A percentile compares a stretch with the other conserved stretches of the same genome.
Evolutionary conservation across 2,888 invertebrate genomes (phyloP).

Genomic region (Ornithoptera priamus): DNA sequence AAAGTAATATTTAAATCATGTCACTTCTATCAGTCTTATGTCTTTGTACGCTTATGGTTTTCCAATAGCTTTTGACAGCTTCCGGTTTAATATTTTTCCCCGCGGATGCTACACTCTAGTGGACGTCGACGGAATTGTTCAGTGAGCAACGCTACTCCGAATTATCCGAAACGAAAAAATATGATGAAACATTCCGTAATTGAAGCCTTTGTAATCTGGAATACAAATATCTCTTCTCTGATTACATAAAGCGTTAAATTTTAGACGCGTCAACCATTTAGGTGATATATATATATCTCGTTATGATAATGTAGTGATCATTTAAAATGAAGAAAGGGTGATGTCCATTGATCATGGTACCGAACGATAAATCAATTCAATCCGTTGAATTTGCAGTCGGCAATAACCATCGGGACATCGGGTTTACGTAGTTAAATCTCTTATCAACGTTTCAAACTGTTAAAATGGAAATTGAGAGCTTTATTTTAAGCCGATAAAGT

Average conservation of each 20-base stretch:
- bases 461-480: neutral
- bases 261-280: too few relatives aligned
- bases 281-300: too few relatives aligned
- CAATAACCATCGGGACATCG: too few relatives aligned
- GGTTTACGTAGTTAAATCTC: neutral
- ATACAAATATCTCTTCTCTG: too few relatives aligned
- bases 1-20: neutral
- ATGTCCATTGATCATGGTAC: neutral
- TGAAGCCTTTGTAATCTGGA: too few relatives aligned
- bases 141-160: neutral
- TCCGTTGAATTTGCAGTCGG: neutral
- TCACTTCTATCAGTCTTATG: neutral
- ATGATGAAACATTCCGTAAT: neutral
- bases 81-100: constrained; percentile 5
- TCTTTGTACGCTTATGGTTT: neutral
- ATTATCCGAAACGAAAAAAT: neutral
- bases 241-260: too few relatives aligned
- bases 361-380: neutral
- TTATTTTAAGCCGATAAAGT: neutral
- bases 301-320: too few relatives aligned
- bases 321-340: too few relatives aligned
- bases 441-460: neutral
- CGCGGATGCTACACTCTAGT: neutral
- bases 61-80: constrained; percentile 6
- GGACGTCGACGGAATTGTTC: neutral